phyloP scores from a whole-genome alignment of 1,140 invertebrate species.

The Panonychus citri region DNA sequence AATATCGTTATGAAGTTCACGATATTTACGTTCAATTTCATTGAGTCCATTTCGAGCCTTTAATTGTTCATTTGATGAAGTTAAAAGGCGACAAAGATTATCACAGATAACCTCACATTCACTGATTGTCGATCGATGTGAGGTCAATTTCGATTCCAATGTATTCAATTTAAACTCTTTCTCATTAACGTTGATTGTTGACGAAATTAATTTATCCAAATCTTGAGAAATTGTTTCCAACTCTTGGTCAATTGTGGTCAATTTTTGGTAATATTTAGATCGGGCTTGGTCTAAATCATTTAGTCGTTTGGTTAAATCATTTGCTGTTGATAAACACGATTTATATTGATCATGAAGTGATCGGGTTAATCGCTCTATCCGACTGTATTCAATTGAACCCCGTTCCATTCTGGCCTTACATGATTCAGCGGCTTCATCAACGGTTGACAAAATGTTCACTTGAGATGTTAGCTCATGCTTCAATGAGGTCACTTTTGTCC shows the following conservation, averaged over 20 bases:
- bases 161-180: neutral
- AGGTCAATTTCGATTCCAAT: neutral
- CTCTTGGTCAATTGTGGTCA: neutral
- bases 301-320: neutral
- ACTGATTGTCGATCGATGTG: neutral
- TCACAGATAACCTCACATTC: neutral
- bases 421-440: neutral
- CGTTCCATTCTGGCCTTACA: neutral
- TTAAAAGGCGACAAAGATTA: neutral
- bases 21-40: neutral
- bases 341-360: neutral
- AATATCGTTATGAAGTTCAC: neutral
- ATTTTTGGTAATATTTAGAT: neutral
- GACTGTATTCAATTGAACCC: neutral
- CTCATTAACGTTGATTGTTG: neutral
- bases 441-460: neutral
- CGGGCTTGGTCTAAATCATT: neutral
- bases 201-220: neutral
- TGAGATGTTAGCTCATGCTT: neutral
- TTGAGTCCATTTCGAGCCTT: neutral
- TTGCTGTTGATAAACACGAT: neutral
- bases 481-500: neutral
- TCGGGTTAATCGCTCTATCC: neutral
- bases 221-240: neutral
- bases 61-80: neutral